These are phyloP conservation scores for Eudasyphora cyanicolor DNA, from an alignment of 2,888 invertebrate genomes.

Conservation along the genomic window DNA sequence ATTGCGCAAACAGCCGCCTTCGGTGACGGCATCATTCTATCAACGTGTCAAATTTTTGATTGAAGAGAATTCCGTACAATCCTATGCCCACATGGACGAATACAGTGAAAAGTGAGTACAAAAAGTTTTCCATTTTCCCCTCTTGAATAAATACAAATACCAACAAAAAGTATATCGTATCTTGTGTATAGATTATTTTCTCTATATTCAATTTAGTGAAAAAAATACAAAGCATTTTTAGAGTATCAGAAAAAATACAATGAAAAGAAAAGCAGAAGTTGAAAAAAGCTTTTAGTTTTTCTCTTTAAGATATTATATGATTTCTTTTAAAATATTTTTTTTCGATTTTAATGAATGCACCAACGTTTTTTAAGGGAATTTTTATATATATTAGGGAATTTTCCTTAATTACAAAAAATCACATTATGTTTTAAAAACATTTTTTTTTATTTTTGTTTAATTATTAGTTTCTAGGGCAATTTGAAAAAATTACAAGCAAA, in stretches of 20 bases:
- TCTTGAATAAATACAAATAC: background rate
- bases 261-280: background rate
- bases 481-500: slow-evolving; percentile 45
- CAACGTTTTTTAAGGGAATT: slow-evolving; percentile 63
- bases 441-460: background rate
- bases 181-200: slow-evolving; percentile 16
- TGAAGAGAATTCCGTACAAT: slow-evolving; percentile 99
- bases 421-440: background rate
- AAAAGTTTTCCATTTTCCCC: slow-evolving; percentile 67
- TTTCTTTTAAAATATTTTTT: slow-evolving; percentile 21
- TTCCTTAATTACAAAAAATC: background rate
- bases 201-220: slow-evolving; percentile 36
- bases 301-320: background rate
- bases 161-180: slow-evolving; percentile 42
- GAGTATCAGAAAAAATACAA: background rate
- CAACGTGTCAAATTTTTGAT: slow-evolving; percentile 98
- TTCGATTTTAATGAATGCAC: slow-evolving; percentile 69
- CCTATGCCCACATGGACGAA: slow-evolving; percentile 97
- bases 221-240: background rate
- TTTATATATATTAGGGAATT: slow-evolving; percentile 28
- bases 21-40: slow-evolving; percentile 97
- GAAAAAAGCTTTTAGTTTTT: slow-evolving; percentile 31
- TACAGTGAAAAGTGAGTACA: slow-evolving; percentile 98
- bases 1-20: slow-evolving; percentile 96
- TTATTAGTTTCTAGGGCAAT: background rate